Evolutionary conservation across 2,888 invertebrate species (phyloP).

Genomic region (Mantis religiosa): DNA sequence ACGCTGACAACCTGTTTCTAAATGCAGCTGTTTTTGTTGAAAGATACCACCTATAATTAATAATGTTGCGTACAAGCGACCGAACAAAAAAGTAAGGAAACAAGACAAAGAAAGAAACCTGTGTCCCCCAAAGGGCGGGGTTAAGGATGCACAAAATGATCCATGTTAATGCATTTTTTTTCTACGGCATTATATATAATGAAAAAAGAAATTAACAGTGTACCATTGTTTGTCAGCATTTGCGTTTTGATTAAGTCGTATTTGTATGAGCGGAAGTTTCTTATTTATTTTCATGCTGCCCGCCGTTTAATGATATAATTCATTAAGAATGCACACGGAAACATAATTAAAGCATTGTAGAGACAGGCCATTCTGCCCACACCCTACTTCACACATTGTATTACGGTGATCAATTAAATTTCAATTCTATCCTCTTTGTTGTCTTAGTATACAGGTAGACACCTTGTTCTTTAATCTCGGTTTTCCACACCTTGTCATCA

Average conservation of each 20-base stretch:
- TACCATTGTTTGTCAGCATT: constrained; percentile 6
- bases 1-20: not conserved
- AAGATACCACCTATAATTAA: not conserved
- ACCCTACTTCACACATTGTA: not conserved
- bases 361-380: not conserved
- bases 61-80: not conserved
- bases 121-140: not conserved
- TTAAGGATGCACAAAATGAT: not conserved
- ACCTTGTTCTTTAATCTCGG: not conserved
- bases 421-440: not conserved
- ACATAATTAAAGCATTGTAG: not conserved
- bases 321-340: not conserved
- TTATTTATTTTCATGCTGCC: not conserved
- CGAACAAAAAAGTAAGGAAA: not conserved
- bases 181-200: not conserved
- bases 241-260: constrained; percentile 6
- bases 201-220: not conserved
- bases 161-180: not conserved
- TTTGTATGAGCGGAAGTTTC: constrained; percentile 7
- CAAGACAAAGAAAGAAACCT: not conserved
- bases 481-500: not conserved
- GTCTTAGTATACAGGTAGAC: not conserved
- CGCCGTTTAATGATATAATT: not conserved
- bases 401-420: constrained; percentile 5
- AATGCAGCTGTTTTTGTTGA: not conserved